Evolutionary conservation across 2,888 invertebrate genomes (phyloP).

Genomic region (Leucophora obtusa): DNA sequence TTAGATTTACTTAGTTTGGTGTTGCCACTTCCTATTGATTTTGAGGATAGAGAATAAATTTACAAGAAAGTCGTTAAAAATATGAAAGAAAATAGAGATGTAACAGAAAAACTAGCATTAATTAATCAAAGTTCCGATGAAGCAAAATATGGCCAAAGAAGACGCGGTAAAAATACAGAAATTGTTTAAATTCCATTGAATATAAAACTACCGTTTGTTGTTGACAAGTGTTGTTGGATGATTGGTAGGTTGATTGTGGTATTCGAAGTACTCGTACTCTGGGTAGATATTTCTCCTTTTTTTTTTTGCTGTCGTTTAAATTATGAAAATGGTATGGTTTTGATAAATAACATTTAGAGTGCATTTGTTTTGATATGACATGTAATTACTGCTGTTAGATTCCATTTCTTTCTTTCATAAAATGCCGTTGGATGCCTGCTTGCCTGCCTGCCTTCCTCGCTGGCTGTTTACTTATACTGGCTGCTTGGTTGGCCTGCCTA

Average conservation of each 20-base stretch:
- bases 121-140: constrained; percentile 31
- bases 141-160: neutral
- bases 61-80: constrained; percentile 37
- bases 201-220: constrained; percentile 29
- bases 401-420: constrained; percentile 49
- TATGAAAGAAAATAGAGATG: constrained; percentile 21
- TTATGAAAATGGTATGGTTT: constrained; percentile 39
- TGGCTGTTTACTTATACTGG: neutral
- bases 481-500: constrained; percentile 21
- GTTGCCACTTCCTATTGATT: constrained; percentile 53
- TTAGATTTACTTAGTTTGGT: constrained; percentile 48
- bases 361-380: constrained; percentile 65
- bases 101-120: constrained; percentile 9
- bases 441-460: constrained; percentile 15
- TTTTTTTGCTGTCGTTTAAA: neutral
- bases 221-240: constrained; percentile 31
- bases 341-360: constrained; percentile 60
- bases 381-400: constrained; percentile 63
- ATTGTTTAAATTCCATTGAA: constrained; percentile 44
- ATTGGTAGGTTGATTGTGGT: constrained; percentile 1
- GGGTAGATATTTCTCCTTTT: neutral
- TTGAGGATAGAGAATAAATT: constrained; percentile 34
- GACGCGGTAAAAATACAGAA: constrained; percentile 22
- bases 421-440: constrained; percentile 58
- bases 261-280: neutral